Evolutionary conservation across 1,140 invertebrate species (phyloP), one percentile per base, ranked within the genome.

Genomic region (Drosophila punjabiensis): DNA sequence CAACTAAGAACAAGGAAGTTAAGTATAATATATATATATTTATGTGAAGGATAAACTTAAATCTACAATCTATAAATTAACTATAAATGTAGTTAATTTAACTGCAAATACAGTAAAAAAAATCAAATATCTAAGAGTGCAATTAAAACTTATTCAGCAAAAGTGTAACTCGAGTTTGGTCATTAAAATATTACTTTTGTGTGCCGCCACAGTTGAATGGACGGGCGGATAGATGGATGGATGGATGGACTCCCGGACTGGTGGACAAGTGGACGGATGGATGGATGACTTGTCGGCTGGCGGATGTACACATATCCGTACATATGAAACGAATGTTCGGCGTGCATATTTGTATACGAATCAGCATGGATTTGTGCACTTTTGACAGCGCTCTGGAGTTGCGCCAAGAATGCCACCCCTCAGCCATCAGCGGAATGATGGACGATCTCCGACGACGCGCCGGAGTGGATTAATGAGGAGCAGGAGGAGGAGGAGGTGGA

Each of bases 381-480:
- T 75, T 48, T 84, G 84, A 88, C 84, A 88, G 84, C 45, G 50
- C 67, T 80, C 84, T 88, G 84, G 84, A 88, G 84, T 89, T 84
- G 78, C 55, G 84, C 84, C 84, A 88, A 88, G 82, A 88, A 84
- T 88, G 84, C 78, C 70, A 59, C 68, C 30, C 24, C 47, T 71
- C 52, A 24, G 28, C 43, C 65, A 56, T 56, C 55, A 56, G 20
- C 20, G 33, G 58, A 41, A 62, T 79, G 76, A 79, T 79, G 66
- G 43, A 79, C 76, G 76, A 79, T 78, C 71, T 41, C 62, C 43
- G 56, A 18, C 56, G 32, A 41, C 61, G 28, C 41, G 47, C 48
- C 53, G 33, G 47, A 1, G 9, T 3, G 30, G 56, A n/a, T 47
- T 18, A 9, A 13, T 37, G 33, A 9, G 24, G 2, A 1, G 13